These are phyloP conservation scores for Agapornis roseicollis DNA, from an alignment of 2,113 vertebrate species.

Conservation along the genomic window DNA sequence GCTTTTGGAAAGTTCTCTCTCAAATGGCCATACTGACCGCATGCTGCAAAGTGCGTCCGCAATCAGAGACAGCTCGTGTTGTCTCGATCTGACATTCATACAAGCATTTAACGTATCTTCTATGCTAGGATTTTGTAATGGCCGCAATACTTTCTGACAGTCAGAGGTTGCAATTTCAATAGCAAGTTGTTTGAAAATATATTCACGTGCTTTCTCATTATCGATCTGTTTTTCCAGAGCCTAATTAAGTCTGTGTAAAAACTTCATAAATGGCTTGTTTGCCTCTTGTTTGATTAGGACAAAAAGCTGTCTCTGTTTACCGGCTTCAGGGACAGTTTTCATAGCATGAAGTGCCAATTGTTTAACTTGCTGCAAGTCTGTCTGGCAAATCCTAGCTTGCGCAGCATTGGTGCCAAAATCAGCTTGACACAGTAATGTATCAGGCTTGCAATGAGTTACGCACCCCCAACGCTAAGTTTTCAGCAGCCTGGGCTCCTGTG, in stretches of 20 bases:
- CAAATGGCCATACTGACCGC: not conserved
- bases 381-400: not conserved
- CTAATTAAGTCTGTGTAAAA: not conserved
- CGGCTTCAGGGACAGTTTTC: not conserved
- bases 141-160: not conserved
- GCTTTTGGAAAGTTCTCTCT: not conserved
- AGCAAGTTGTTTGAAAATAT: not conserved
- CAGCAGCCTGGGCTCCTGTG: not conserved
- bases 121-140: not conserved
- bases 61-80: not conserved
- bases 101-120: not conserved
- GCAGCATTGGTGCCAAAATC: not conserved
- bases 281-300: not conserved
- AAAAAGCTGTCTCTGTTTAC: not conserved
- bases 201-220: not conserved
- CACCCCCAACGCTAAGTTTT: not conserved
- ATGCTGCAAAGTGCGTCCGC: not conserved
- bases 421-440: not conserved
- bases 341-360: not conserved
- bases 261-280: not conserved
- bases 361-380: not conserved
- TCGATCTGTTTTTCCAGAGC: not conserved
- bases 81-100: not conserved
- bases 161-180: not conserved
- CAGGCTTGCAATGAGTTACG: not conserved